Conservation (phyloP, 2,113 vertebrate genomes). For the Panurus biarmicus region DNA sequence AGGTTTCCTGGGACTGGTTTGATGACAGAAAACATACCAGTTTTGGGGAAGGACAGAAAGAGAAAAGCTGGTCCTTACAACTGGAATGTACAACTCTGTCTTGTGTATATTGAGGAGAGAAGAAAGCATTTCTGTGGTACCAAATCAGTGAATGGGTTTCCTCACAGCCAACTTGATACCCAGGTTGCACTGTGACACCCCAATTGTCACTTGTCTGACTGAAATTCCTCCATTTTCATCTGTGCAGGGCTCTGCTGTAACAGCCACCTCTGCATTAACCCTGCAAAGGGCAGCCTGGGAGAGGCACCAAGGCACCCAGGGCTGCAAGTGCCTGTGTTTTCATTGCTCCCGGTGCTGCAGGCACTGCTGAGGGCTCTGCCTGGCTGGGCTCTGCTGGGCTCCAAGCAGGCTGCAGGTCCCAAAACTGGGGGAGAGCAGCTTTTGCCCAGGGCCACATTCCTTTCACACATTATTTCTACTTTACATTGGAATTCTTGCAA, state of each 20-base stretch:
- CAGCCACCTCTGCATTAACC: neutral
- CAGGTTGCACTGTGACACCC: rapidly evolving
- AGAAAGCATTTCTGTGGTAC: neutral
- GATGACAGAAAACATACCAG: neutral
- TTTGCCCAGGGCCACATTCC: neutral
- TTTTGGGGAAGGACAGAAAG: neutral
- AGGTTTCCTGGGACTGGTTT: neutral
- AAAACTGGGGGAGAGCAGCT: neutral
- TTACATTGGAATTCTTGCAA: neutral
- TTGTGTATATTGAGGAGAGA: neutral
- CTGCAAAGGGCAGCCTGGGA: neutral
- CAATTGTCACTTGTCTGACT: neutral
- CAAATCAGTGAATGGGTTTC: neutral
- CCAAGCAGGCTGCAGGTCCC: neutral
- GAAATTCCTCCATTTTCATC: neutral
- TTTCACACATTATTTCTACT: neutral
- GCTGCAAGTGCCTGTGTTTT: rapidly evolving
- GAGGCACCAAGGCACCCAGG: neutral
- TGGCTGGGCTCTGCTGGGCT: neutral
- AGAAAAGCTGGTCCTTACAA: neutral
- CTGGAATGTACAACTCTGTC: too few species aligned
- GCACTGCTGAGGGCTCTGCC: neutral
- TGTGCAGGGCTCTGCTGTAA: neutral
- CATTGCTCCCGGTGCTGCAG: neutral
- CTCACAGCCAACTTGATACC: neutral